phyloP scores from a whole-genome alignment of 2,888 invertebrate species.

The Cerastis rubricosa region DNA sequence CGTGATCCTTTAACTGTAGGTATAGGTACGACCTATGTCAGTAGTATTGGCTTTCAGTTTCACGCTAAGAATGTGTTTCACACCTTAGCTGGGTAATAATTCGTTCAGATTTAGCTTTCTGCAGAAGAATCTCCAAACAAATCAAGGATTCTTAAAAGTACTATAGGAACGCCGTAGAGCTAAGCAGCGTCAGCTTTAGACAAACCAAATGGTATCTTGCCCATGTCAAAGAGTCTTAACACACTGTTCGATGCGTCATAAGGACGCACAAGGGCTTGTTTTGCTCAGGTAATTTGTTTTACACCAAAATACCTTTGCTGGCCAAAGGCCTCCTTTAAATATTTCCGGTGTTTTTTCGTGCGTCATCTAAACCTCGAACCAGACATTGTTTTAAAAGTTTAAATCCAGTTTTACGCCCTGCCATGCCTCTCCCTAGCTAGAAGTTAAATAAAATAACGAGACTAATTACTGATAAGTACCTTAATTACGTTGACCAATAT shows the following conservation, averaged over 20 bases:
- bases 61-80: neutral
- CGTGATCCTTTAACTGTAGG: neutral
- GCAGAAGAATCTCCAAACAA: neutral
- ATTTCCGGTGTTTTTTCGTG: neutral
- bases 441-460: constrained; percentile 1
- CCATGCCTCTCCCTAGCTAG: neutral
- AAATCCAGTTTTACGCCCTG: neutral
- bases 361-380: neutral
- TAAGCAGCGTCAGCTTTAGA: neutral
- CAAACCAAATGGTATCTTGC: neutral
- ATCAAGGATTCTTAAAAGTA: neutral
- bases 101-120: neutral
- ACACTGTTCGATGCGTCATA: neutral
- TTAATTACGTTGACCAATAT: constrained; percentile 12
- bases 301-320: too few relatives aligned
- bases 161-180: neutral
- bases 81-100: neutral
- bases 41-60: neutral
- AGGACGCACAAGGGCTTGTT: neutral
- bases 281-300: neutral
- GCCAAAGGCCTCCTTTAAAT: neutral
- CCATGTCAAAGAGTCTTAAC: too few relatives aligned
- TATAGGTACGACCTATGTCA: neutral
- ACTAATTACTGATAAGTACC: neutral
- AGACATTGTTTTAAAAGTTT: neutral